Percentiles rank a stretch among this genome's conserved stretches.
Conservation (phyloP, 2,888 invertebrate genomes). For the Nasonovia ribisnigri region DNA sequence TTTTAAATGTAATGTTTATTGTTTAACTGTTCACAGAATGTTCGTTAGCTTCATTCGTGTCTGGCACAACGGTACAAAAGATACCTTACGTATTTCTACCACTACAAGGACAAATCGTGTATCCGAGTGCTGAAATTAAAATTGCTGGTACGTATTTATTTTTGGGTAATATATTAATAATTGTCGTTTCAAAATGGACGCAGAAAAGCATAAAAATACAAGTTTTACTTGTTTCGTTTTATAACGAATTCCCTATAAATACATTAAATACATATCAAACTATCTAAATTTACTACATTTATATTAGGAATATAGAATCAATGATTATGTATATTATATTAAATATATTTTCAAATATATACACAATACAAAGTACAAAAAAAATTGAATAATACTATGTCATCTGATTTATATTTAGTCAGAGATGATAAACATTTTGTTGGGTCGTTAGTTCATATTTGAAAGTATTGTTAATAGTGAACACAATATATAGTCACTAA, state of each 20-base stretch:
- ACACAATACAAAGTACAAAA: not conserved
- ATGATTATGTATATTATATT: not conserved
- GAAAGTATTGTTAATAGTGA: not conserved
- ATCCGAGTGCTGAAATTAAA: conserved; percentile 88
- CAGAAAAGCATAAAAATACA: not conserved
- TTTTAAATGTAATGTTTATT: conserved; percentile 40
- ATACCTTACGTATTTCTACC: conserved; percentile 90
- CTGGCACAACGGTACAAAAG: conserved; percentile 79
- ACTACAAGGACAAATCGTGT: conserved; percentile 87
- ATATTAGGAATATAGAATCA: not conserved
- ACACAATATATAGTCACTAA: not conserved
- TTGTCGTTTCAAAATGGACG: not conserved
- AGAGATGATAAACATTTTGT: not conserved
- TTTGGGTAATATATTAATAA: not conserved
- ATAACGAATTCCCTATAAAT: not conserved
- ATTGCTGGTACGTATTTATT: conserved; percentile 77
- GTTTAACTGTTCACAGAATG: conserved; percentile 76
- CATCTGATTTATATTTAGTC: not conserved
- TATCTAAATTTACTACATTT: not conserved
- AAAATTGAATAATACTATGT: not conserved
- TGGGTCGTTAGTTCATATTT: not conserved
- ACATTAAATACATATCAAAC: not conserved
- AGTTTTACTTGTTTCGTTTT: not conserved
- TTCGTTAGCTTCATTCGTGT: conserved; percentile 83
- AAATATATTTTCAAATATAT: not conserved